Evolutionary conservation across 2,113 vertebrate genomes (phyloP).

Genomic region (Passer domesticus): DNA sequence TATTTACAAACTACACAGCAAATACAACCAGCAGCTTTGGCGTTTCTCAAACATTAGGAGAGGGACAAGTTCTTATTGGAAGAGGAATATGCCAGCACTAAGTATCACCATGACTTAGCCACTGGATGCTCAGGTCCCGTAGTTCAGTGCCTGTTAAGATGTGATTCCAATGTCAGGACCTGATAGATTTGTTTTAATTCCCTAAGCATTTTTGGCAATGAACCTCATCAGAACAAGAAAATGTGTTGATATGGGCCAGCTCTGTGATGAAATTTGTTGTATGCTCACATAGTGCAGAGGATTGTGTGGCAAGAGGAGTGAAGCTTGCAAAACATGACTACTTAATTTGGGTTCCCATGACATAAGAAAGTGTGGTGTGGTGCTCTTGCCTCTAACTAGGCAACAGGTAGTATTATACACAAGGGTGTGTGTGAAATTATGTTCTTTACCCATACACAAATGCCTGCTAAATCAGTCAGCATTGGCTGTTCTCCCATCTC

Average conservation of each 20-base stretch:
- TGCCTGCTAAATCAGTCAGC: neutral
- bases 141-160: neutral
- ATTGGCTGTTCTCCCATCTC: neutral
- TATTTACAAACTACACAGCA: neutral
- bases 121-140: neutral
- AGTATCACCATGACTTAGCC: neutral
- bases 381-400: neutral
- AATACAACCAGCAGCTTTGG: neutral
- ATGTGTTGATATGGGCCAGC: neutral
- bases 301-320: neutral
- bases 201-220: neutral
- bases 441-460: neutral
- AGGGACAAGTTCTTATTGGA: neutral
- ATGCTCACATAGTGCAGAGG: fast-evolving
- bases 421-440: neutral
- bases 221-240: neutral
- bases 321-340: neutral
- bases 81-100: neutral
- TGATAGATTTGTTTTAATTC: neutral
- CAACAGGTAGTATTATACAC: neutral
- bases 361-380: neutral
- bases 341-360: neutral
- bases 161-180: neutral
- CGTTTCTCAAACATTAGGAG: neutral
- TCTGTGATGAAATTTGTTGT: neutral